phyloP scores from a whole-genome alignment of 2,888 invertebrate genomes.

The Calameuta pallipes region DNA sequence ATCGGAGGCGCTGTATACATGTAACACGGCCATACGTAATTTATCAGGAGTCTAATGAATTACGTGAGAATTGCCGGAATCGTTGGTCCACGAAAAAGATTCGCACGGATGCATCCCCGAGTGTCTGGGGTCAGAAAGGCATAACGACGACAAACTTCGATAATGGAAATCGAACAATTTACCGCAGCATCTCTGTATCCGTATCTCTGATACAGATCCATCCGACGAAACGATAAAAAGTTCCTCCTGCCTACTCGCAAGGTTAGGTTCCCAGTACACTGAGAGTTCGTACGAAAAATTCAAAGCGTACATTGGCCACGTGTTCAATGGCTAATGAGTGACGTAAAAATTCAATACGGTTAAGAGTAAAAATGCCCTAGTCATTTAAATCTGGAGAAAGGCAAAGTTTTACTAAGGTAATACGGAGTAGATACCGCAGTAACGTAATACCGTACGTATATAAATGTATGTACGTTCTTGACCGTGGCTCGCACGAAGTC shows the following conservation, averaged over 20 bases:
- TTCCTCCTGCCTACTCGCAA: too few species aligned
- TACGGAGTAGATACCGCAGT: neutral
- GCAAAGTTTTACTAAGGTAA: neutral
- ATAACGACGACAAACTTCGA: neutral
- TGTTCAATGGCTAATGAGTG: too few species aligned
- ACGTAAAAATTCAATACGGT: too few species aligned
- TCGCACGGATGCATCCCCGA: neutral
- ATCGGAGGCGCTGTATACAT: neutral
- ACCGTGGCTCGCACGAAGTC: neutral
- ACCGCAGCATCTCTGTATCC: neutral
- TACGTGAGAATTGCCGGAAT: neutral
- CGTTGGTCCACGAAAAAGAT: neutral
- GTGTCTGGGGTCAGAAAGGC: neutral
- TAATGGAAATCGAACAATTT: neutral
- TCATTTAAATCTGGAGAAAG: neutral
- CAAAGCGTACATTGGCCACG: too few species aligned
- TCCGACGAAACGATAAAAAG: neutral
- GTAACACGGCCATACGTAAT: neutral
- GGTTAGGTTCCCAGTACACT: too few species aligned
- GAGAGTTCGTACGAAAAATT: too few species aligned
- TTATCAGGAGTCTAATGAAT: neutral
- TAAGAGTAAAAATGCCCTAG: too few species aligned
- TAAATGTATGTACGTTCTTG: neutral
- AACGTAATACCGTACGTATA: constrained; percentile 9
- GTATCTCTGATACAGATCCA: too few species aligned